Evolutionary conservation across 35 echinoderm and acorn worm genomes (phyloP).

Genomic region (Apostichopus japonicus): DNA sequence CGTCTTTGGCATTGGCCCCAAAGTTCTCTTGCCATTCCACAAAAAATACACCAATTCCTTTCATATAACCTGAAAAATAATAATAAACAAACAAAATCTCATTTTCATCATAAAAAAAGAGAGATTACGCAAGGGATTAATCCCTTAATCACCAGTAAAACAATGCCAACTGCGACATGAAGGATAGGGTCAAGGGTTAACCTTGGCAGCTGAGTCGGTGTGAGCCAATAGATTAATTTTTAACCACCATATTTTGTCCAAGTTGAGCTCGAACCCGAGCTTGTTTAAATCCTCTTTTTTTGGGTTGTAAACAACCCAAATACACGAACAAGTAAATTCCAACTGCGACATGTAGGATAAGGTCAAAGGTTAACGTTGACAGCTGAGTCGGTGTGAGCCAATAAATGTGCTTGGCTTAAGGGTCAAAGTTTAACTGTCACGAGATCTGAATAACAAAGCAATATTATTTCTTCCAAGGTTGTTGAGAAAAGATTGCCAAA

Average conservation of each 20-base stretch:
- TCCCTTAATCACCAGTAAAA: no score
- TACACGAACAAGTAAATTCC: no score
- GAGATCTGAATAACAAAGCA: not conserved
- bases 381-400: not conserved
- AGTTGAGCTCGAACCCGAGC: no score
- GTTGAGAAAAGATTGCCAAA: no score
- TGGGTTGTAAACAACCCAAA: no score
- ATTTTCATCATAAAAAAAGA: not conserved
- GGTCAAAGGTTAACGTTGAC: not conserved
- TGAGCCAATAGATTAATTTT: not conserved
- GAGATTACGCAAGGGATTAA: not conserved
- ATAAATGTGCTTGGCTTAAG: not conserved
- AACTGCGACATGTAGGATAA: not conserved
- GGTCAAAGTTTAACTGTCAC: constrained; percentile 1
- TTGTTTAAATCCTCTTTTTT: no score
- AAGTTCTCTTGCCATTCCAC: constrained; percentile 50
- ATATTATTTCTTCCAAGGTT: not conserved
- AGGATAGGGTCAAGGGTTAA: not conserved
- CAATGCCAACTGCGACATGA: no score
- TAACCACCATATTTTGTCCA: no score
- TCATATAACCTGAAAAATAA: constrained; percentile 41
- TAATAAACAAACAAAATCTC: not conserved
- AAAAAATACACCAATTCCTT: constrained; percentile 47
- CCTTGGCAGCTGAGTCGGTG: not conserved
- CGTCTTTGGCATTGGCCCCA: constrained; percentile 53